Conservation (phyloP, 1,140 invertebrate species). For the Cataglyphis hispanica region DNA sequence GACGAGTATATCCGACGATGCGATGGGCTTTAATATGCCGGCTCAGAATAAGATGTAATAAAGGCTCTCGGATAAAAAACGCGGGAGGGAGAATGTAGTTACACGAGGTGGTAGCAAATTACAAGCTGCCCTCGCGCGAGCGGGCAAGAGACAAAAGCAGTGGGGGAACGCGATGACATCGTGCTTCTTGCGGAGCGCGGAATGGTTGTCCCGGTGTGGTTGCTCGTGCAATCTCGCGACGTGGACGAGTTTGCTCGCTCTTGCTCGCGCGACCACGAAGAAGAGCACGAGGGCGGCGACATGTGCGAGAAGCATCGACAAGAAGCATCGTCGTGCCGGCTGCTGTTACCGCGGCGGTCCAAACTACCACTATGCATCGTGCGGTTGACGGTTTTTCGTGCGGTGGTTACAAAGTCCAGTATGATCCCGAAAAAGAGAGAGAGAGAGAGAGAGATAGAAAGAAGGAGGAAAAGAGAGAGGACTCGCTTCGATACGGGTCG, state of each 20-base stretch:
- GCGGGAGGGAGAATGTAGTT: slow-evolving; percentile 15
- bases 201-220: neutral
- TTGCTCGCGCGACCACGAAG: slow-evolving; percentile 38
- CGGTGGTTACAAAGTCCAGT: slow-evolving; percentile 39
- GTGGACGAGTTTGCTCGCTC: slow-evolving; percentile 42
- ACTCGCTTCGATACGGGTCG: slow-evolving; percentile 9
- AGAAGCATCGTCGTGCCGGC: slow-evolving; percentile 55
- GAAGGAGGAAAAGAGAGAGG: slow-evolving; percentile 11
- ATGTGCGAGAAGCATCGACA: slow-evolving; percentile 55
- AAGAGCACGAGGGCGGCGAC: slow-evolving; percentile 38
- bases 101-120: slow-evolving; percentile 45
- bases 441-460: slow-evolving; percentile 25
- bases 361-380: slow-evolving; percentile 47
- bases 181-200: slow-evolving; percentile 61
- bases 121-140: slow-evolving; percentile 24
- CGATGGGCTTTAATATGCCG: slow-evolving; percentile 20
- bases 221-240: slow-evolving; percentile 43
- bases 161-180: slow-evolving; percentile 56
- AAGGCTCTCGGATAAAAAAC: slow-evolving; percentile 16
- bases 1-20: neutral
- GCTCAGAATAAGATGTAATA: slow-evolving; percentile 49
- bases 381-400: slow-evolving; percentile 57
- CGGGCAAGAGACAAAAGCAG: slow-evolving; percentile 51
- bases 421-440: neutral
- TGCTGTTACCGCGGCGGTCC: slow-evolving; percentile 48